A percentile compares a stretch with the other conserved stretches of the same genome.
Conservation (phyloP, 2,888 invertebrate genomes). For the Labia minor region DNA sequence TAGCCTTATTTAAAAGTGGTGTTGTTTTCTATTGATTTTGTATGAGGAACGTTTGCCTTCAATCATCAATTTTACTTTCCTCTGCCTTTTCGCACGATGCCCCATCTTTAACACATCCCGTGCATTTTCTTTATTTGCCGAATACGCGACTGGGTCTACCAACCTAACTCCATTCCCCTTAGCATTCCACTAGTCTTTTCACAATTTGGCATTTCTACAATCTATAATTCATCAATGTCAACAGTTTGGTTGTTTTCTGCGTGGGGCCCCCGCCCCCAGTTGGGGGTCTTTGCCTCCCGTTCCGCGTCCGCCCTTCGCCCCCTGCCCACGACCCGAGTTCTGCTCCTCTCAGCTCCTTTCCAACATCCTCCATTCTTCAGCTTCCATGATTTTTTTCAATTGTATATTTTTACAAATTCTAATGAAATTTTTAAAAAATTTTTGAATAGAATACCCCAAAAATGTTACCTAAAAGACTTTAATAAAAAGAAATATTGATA, state of each 20-base stretch:
- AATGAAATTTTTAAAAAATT: background rate
- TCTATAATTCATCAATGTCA: slow-evolving; percentile 43
- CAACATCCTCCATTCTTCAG: background rate
- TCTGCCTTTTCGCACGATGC: slow-evolving; percentile 13
- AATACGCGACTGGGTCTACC: slow-evolving; percentile 13
- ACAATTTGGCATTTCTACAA: slow-evolving; percentile 44
- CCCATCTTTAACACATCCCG: slow-evolving; percentile 13
- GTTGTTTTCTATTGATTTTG: background rate
- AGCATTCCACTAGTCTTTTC: slow-evolving; percentile 39
- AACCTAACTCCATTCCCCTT: slow-evolving; percentile 20
- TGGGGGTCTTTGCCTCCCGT: background rate
- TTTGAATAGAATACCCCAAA: too few species aligned
- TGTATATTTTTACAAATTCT: background rate
- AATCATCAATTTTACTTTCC: slow-evolving; percentile 7
- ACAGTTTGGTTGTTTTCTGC: slow-evolving; percentile 40
- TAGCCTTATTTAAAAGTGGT: background rate
- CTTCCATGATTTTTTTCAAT: background rate
- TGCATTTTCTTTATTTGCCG: slow-evolving; percentile 13
- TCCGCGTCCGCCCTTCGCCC: background rate
- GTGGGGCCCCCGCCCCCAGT: background rate
- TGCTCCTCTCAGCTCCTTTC: background rate
- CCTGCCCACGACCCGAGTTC: background rate
- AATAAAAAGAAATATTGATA: too few species aligned
- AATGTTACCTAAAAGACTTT: too few species aligned
- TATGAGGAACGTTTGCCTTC: slow-evolving; percentile 3